Percentiles rank a stretch among this genome's conserved stretches.
phyloP scores from a whole-genome alignment of 2,888 invertebrate genomes.

The Acrobasis suavella region DNA sequence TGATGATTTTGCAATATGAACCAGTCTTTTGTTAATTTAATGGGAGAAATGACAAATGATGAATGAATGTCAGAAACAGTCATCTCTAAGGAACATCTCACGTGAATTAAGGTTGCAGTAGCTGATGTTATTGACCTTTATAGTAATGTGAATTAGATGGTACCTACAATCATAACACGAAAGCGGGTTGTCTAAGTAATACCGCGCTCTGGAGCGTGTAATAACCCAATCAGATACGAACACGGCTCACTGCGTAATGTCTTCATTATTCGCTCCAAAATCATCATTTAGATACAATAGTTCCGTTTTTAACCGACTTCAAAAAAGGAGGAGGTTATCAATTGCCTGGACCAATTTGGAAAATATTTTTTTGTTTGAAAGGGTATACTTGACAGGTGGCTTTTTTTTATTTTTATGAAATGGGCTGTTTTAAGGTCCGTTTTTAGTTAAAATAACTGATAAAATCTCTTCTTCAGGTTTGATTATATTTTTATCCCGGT shows the following conservation, averaged over 20 bases:
- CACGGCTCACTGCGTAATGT: conserved; percentile 30
- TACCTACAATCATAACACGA: conserved; percentile 49
- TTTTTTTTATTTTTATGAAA: too few relatives aligned
- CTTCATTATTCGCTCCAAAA: conserved; percentile 18
- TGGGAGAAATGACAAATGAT: too few relatives aligned
- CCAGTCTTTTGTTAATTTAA: too few relatives aligned
- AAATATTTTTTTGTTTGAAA: too few relatives aligned
- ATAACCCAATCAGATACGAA: conserved; percentile 33
- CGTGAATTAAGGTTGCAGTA: background rate
- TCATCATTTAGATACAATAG: conserved; percentile 13
- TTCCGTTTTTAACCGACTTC: background rate
- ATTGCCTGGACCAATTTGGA: too few relatives aligned
- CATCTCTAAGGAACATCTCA: background rate
- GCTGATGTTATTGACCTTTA: conserved; percentile 8
- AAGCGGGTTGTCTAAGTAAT: conserved; percentile 50
- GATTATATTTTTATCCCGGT: background rate
- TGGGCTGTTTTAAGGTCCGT: too few relatives aligned
- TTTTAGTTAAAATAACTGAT: too few relatives aligned
- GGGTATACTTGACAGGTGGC: too few relatives aligned
- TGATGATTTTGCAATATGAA: too few relatives aligned
- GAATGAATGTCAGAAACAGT: too few relatives aligned
- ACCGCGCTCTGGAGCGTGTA: conserved; percentile 37
- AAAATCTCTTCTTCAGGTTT: background rate
- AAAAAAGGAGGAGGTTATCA: too few relatives aligned
- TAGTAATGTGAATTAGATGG: conserved; percentile 23